These are phyloP conservation scores for Chrysogorgia sp. DNA, from an alignment of 92 coral and sea anemone genomes.

Conservation along the genomic window DNA sequence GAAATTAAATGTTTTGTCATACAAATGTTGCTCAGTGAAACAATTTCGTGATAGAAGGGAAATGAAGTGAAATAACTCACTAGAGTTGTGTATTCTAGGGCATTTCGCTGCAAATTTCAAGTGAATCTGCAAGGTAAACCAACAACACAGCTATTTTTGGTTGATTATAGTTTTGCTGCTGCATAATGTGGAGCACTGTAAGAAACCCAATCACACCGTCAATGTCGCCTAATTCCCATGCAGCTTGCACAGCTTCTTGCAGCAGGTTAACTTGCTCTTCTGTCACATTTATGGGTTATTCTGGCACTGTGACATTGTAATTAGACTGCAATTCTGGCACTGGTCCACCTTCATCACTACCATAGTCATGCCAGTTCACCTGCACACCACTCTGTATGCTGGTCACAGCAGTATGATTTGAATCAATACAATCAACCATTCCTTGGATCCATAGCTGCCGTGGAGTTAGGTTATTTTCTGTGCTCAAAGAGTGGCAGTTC, in stretches of 20 bases:
- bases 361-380: conserved; percentile 26
- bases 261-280: conserved; percentile 44
- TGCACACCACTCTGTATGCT: conserved; percentile 13
- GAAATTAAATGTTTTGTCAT: no score
- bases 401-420: conserved; percentile 10
- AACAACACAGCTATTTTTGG: background rate
- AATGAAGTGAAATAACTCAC: no score
- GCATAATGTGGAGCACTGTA: conserved; percentile 19
- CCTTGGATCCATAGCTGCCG: conserved; percentile 34
- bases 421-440: background rate
- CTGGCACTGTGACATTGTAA: conserved; percentile 36
- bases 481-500: conserved; percentile 23
- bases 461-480: conserved; percentile 7
- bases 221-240: conserved; percentile 38
- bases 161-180: conserved; percentile 1
- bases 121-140: background rate
- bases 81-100: no score
- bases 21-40: no score
- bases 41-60: no score
- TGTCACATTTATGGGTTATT: conserved; percentile 16
- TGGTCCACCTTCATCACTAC: conserved; percentile 28
- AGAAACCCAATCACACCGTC: conserved; percentile 41
- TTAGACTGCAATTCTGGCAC: conserved; percentile 25
- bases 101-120: no score
- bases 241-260: conserved; percentile 28